Evolutionary conservation across 2,888 invertebrate genomes (phyloP), one percentile per base, ranked within the genome.

Genomic region (Diloba caeruleocephala): DNA sequence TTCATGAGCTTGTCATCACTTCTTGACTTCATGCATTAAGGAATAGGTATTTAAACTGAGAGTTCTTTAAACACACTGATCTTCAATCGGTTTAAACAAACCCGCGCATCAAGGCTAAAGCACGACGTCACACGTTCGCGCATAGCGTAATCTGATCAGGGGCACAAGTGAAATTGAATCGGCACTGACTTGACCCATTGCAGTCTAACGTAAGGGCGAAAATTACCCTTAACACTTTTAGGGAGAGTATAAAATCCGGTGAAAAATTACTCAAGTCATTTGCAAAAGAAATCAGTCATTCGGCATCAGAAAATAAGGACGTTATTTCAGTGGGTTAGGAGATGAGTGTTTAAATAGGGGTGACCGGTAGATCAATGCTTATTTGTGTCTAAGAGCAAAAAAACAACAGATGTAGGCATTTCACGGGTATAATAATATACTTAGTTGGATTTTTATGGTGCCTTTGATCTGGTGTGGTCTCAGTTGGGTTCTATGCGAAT

Each of bases 391-490:
- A 90, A 92, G 92, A 88, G 87, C 84, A 90, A 92, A 85, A 92
- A 91, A 90, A 82, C 90, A 91, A 89, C 92, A 93, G 92, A 92
- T 93, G 92, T 82, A 92, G 82, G 79, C 89, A 90, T 92, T 93
- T 92, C 90, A 93, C 90, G 91, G 92, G 87, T 90, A 89, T 90
- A 89, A 90, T 92, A 92, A 92, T 87, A 88, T 90, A 85, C 90
- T 92, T 92, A 92, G 87, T 74, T 74, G 89, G 90, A 90, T 90
- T 91, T 91, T 82, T 85, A 83, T 82, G 83, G 86, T 78, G 82
- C 78, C 91, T 92, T 92, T 92, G 92, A 93, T 90, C 88, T 89
- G 78, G 53, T 51, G 68, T 55, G 67, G 75, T 72, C 77, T 72
- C 74, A 62, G 78, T 79, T 81, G 78, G 78, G 76, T 61, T 46